These are phyloP conservation scores for Abramis brama DNA, from an alignment of 2,113 vertebrate species.

Conservation along the genomic window DNA sequence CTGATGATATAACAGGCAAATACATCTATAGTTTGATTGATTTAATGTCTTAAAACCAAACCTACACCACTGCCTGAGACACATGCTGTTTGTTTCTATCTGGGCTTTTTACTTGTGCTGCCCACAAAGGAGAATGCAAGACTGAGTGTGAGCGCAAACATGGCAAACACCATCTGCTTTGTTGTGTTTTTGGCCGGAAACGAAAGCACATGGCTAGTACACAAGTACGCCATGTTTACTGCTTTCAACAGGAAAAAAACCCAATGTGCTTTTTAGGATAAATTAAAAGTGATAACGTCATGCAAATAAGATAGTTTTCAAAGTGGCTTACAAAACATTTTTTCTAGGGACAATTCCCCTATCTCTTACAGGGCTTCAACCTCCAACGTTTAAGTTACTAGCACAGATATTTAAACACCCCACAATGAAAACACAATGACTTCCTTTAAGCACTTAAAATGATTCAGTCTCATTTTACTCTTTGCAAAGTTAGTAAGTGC, in stretches of 20 bases:
- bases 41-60: neutral
- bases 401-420: neutral
- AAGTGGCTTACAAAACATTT: neutral
- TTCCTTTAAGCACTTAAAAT: neutral
- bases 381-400: neutral
- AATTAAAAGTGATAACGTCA: neutral
- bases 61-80: neutral
- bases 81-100: constrained; percentile 23
- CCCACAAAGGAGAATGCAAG: constrained; percentile 25
- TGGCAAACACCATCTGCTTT: constrained; percentile 37
- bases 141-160: constrained; percentile 38
- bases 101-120: constrained; percentile 1
- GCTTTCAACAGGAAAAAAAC: neutral
- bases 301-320: too few relatives aligned
- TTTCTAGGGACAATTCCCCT: neutral
- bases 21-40: neutral
- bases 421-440: neutral
- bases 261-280: neutral
- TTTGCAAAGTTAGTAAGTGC: neutral
- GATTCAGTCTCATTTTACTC: neutral
- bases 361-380: neutral
- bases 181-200: constrained; percentile 9
- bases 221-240: neutral
- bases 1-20: neutral
- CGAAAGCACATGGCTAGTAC: neutral